Evolutionary conservation across 2,113 vertebrate species (phyloP).

Genomic region (Macheiramphus alcinus): DNA sequence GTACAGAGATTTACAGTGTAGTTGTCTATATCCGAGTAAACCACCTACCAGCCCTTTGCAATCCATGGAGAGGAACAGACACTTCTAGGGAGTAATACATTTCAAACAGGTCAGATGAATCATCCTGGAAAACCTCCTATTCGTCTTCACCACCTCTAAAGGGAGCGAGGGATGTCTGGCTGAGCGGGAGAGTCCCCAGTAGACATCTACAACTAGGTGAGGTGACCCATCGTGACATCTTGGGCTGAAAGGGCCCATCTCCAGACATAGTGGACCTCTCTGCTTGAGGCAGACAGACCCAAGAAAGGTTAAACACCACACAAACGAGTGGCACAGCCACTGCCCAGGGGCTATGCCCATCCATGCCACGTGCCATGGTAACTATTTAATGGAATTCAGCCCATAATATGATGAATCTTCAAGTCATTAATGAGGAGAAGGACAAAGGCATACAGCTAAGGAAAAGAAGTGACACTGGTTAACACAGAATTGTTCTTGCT

Average conservation of each 20-base stretch:
- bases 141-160: neutral
- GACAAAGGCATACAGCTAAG: neutral
- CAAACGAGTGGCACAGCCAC: neutral
- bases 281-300: neutral
- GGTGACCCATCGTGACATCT: neutral
- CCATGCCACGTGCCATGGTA: neutral
- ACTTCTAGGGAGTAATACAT: neutral
- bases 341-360: neutral
- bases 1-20: neutral
- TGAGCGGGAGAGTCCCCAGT: neutral
- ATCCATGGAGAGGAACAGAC: neutral
- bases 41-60: neutral
- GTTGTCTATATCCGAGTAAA: neutral
- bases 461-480: neutral
- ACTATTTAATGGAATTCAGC: neutral
- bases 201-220: neutral
- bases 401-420: neutral
- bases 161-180: neutral
- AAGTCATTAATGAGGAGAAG: neutral
- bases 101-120: neutral
- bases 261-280: neutral
- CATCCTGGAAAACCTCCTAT: neutral
- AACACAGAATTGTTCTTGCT: neutral
- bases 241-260: neutral
- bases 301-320: neutral